A percentile compares a stretch with the other conserved stretches of the same genome.
These are phyloP conservation scores for Trachelus stipa DNA, from an alignment of 2,888 invertebrate species.

Conservation along the genomic window DNA sequence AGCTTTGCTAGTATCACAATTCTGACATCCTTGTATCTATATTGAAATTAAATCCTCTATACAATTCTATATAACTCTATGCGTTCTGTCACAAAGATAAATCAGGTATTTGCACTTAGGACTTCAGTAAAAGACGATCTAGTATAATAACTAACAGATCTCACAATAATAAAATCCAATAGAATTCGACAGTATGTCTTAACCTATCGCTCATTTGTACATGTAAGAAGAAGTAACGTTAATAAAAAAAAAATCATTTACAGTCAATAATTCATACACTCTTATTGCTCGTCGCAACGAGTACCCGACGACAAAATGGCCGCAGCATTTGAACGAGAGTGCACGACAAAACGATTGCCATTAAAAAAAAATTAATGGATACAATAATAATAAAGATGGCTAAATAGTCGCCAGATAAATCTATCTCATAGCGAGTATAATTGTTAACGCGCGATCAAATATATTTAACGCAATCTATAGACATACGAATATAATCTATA, in stretches of 20 bases:
- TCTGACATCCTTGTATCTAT: slow-evolving; percentile 36
- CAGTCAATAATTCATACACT: background rate
- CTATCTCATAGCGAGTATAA: background rate
- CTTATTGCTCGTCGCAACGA: background rate
- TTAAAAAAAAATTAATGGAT: slow-evolving; percentile 2
- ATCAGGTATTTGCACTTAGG: background rate
- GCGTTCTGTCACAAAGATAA: slow-evolving; percentile 23
- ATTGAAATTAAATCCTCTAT: slow-evolving; percentile 18
- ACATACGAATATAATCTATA: background rate
- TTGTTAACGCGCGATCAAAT: background rate
- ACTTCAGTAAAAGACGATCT: background rate
- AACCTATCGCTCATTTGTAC: background rate
- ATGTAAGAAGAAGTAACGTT: background rate
- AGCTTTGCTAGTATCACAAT: slow-evolving; percentile 64
- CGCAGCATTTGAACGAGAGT: background rate
- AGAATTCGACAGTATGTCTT: background rate
- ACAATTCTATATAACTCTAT: slow-evolving; percentile 25
- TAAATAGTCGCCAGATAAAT: background rate
- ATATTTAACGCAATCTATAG: background rate
- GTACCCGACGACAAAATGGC: background rate
- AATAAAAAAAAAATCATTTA: background rate
- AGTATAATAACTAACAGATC: background rate
- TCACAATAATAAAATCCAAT: background rate
- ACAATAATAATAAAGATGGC: background rate
- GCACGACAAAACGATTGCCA: slow-evolving; percentile 1